Percentiles rank a stretch among this genome's conserved stretches.
Evolutionary conservation across 2,797 vertebrate species (phyloP).

Genomic region (Sciurus vulgaris): DNA sequence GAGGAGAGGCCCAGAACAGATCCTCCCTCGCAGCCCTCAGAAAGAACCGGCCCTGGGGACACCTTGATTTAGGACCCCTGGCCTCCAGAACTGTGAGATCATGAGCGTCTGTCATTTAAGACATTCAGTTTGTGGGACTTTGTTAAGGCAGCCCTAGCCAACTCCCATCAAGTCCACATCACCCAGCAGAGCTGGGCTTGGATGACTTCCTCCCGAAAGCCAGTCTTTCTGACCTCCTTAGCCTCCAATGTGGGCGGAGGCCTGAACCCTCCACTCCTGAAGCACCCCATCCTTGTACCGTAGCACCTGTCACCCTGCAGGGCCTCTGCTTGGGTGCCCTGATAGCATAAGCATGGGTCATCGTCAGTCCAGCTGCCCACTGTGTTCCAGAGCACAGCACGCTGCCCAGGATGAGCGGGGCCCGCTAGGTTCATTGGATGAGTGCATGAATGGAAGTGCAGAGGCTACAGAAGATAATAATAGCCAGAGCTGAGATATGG

Average conservation of each 20-base stretch:
- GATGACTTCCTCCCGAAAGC: neutral
- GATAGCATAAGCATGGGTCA: neutral
- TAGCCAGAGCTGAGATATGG: neutral
- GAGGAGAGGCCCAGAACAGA: no score
- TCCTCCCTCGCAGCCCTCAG: neutral
- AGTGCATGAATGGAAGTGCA: neutral
- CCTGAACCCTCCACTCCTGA: neutral
- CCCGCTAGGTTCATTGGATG: neutral
- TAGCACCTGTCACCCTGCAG: no score
- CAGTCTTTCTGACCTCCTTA: neutral
- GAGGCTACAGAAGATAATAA: neutral
- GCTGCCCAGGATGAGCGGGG: neutral
- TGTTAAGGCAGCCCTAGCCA: neutral
- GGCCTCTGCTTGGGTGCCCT: neutral
- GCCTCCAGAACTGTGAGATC: neutral
- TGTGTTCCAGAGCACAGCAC: neutral
- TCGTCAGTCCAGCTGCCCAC: neutral
- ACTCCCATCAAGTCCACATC: neutral
- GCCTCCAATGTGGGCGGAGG: no score
- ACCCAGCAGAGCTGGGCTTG: neutral
- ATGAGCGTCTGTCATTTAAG: neutral
- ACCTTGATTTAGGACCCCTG: neutral
- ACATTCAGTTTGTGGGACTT: neutral
- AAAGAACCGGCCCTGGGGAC: neutral
- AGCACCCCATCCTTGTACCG: neutral